Evolutionary conservation across 1,140 invertebrate genomes (phyloP), one percentile per base, ranked within the genome.

Genomic region (Bombus polaris): DNA sequence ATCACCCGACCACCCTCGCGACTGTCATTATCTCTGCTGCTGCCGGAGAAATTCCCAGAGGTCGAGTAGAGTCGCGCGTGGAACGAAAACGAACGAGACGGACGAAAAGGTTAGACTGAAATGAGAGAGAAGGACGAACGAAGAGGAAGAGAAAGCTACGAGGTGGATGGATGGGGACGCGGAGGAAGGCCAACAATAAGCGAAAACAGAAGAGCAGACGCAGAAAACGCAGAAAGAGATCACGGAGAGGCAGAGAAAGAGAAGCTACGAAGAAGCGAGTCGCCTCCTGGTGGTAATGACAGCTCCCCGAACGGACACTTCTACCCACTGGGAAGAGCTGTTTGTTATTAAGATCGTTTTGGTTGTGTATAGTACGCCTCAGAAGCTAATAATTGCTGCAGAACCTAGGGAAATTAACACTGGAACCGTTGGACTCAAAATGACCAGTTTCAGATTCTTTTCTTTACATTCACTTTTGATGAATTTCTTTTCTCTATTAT

Each of bases 311-410:
- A 81, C 76, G 76, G 81, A 87, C 84, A 81, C 85, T 59, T 87
- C 77, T 66, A 89, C 87, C 86, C 82, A 86, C 85, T 81, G 89
- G 83, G 86, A 91, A 90, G 85, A 37, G 25, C 35, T 28, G 87
- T 89, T 90, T 91, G 88, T 93, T 92, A 92, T 93, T 92, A 91
- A 92, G 90, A 89, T 86, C 62, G 68, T 22, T 37, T 68, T 68
- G 18, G 32, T 68, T 35, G 66, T 68, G 66, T 68, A 37, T 37
- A 37, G 32, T 6, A 32, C 32, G 65, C 32, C 65, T 66, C 6
- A 0, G 65, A 66, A 35, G 65, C n/a, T 35, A 66, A 66, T 68
- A 68, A 68, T 68, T 68, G 66, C 18, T 3, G 66, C 35, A 4
- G 35, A 68, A 35, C 32, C 65, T 66, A 35, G 15, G 32, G 65